Base-by-base conservation (phyloP, 1,140 invertebrate genomes). In the Cataglyphis hispanica region DNA sequence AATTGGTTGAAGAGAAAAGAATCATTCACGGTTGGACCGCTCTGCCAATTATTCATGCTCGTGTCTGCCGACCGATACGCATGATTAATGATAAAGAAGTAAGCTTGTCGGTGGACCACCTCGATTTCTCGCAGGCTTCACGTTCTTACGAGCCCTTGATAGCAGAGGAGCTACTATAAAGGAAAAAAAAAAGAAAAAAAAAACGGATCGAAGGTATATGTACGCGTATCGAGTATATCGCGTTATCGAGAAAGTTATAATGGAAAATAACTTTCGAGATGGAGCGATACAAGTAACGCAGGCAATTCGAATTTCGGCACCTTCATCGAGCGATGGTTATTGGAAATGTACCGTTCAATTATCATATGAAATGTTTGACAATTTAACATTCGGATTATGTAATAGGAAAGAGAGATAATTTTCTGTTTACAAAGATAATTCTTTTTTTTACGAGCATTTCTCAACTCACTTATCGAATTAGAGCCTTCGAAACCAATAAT, bases 1-100 rank as follows among this genome's bases (percentile, higher is more conserved):
- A 90, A 89, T 90, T 89, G 88, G 87, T 87, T 85, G 80, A 58
- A 87, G 85, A 80, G 88, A 81, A 87, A 89, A 85, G 85, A 64
- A 87, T 53, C 61, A 69, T 80, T 86, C 77, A 75, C 85, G 77
- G 53, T 81, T 72, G 53, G 78, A 66, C 77, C 34, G 46, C 85
- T 53, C 50, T 76, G 63, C 67, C 87, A 86, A 90, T 90, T 90
- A 90, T 90, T 90, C 88, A 89, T 84, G 78, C 81, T 76, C 85
- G 67, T 90, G 85, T 80, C 53, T 58, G 84, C 75, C 40, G 70
- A 37, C 56, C 85, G 85, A 89, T 89, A 37, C 27, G 22, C 66
- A 43, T 89, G 88, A 90, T 90, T 90, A 90, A 90, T 81, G 88
- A 78, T 76, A 60, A 72, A 80, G 58, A 58, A 34, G 16, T 74